Evolutionary conservation across 2,888 invertebrate genomes (phyloP), one percentile per base, ranked within the genome.

Genomic region (Hesperia comma): DNA sequence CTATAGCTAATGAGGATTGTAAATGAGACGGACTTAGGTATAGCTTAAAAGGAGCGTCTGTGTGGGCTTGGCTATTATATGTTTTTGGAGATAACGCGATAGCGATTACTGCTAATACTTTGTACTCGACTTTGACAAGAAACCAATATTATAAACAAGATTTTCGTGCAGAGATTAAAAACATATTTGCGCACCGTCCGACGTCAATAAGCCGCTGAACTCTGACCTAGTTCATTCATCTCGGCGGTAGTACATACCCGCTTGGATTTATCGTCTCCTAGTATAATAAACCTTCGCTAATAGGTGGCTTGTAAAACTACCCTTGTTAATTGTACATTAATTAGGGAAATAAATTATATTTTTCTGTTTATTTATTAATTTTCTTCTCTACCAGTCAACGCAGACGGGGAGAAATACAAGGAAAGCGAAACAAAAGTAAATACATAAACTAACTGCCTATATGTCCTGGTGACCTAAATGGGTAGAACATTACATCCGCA

Each of bases 201-300:
- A 17, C 49, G 19, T 49, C 49, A 49, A 49, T 49, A 19, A 49
- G 49, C 49, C 49, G 19, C 49, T 49, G 49, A 49, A 49, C 49
- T 49, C 49, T 49, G 49, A 49, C 49, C 49, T 19, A 49, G 49
- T 49, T 49, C 17, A 49, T 49, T 49, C 49, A 49, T 49, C 49
- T 49, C 49, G 19, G 5, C 15, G 17, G 10, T 15, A 7, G 15
- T 46, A 46, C 7, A 46, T 46, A 46, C 17, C 12, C 46, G 19
- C 49, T 12, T 49, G 49, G 17, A 49, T 49, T 49, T 49, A 49
- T 49, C 49, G 19, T 49, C 49, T 43, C 6, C n/a, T 19, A 49
- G 19, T 46, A 17, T 46, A 46, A 2, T 46, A 46, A 46, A 46
- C 46, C 46, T 17, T 17, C 17, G 46, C 19, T 49, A 49, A 19